phyloP scores from a whole-genome alignment of 2,113 vertebrate species.

The Holacanthus passer region DNA sequence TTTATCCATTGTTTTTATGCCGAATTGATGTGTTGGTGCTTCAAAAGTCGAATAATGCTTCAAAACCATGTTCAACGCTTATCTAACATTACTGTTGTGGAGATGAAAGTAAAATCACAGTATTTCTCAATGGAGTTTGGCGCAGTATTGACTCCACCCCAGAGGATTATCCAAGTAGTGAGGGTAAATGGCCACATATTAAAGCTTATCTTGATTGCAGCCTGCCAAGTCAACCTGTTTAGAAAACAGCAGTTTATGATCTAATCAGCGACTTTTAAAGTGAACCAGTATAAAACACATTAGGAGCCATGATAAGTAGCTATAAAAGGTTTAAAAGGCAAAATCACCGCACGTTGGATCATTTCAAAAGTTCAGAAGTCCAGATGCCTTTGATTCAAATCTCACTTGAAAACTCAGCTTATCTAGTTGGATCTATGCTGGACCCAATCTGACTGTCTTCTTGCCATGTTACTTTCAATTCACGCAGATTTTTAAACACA shows the following conservation, averaged over 20 bases:
- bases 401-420: too few species aligned
- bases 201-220: background rate
- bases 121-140: constrained; percentile 7
- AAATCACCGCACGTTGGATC: background rate
- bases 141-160: background rate
- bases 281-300: background rate
- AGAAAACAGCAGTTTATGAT: background rate
- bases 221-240: background rate
- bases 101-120: background rate
- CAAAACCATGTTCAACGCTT: background rate
- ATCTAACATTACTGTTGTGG: background rate
- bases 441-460: background rate
- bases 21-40: background rate
- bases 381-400: too few species aligned
- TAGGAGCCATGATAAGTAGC: background rate
- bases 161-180: background rate
- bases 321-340: background rate
- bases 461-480: background rate
- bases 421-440: background rate
- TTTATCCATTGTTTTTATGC: background rate
- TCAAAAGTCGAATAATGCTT: background rate
- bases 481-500: background rate
- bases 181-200: too few species aligned
- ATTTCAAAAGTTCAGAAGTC: too few species aligned
- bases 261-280: background rate